Evolutionary conservation across 1,140 invertebrate species (phyloP), one percentile per base, ranked within the genome.

Genomic region (Myzus persicae): DNA sequence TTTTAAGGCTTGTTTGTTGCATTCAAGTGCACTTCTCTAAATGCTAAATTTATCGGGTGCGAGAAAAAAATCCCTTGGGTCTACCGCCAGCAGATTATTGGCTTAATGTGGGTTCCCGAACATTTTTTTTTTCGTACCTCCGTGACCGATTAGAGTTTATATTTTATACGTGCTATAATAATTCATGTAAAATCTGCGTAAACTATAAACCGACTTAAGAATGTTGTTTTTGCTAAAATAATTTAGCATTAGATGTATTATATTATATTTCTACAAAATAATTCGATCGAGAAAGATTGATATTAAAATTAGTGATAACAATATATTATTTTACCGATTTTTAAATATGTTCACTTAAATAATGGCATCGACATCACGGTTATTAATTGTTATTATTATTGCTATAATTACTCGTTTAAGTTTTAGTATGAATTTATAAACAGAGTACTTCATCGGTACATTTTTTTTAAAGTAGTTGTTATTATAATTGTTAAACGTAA

Each of bases 21-120:
- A 40, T 91, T 67, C 54, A 26, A 91, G 24, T 67, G 90, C 90
- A 91, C n/a, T 91, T 40, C 90, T 91, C 40, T n/a, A 59, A 67
- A 91, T 38, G 38, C 38, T 91, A 67, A 67, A 91, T 40, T 67
- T 91, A 67, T 91, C 38, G 24, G 59, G 26, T 67, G 40, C 4
- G 31, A 59, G 67, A 91, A 42, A 90, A 90, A 90, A 38, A 18
- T 42, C 90, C 54, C 42, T 67, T 24, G 90, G 54, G 59, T 91
- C 54, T 91, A 88, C 85, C 87, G 22, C n/a, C 87, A 51, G n/a
- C 22, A 89, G 87, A 89, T 89, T 89, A 89, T 48, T 36, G 46
- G 87, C 87, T 51, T 51, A 85, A 85, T 40, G 42, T 9, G 26
- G 14, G 40, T n/a, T n/a, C 26, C 24, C 26, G 38, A 31, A 44